Evolutionary conservation across 2,888 invertebrate genomes (phyloP).

Genomic region (Gari tellinella): DNA sequence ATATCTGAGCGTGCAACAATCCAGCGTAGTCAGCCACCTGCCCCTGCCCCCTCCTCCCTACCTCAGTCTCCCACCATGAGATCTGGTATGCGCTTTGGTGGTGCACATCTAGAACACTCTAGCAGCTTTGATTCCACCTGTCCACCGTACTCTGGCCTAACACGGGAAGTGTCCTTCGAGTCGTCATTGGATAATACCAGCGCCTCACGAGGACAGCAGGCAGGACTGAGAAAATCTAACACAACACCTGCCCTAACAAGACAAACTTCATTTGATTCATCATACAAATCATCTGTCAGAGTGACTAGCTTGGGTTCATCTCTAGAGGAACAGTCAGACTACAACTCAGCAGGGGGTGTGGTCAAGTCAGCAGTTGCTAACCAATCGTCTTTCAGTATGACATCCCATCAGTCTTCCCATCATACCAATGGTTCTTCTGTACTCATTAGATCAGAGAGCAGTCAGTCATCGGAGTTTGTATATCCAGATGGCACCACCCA

Average conservation of each 20-base stretch:
- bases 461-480: constrained; percentile 40
- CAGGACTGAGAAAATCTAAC: constrained; percentile 52
- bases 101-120: constrained; percentile 42
- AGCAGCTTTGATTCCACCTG: constrained; percentile 47
- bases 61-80: constrained; percentile 48
- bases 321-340: constrained; percentile 46
- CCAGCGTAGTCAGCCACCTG: constrained; percentile 30
- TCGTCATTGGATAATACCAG: constrained; percentile 16
- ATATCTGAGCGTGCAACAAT: constrained; percentile 39
- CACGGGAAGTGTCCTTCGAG: constrained; percentile 29
- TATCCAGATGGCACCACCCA: constrained; percentile 34
- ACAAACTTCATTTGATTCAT: constrained; percentile 60
- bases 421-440: constrained; percentile 46
- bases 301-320: constrained; percentile 57
- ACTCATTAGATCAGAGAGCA: constrained; percentile 51
- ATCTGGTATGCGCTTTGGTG: constrained; percentile 20
- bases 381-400: constrained; percentile 24
- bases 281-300: constrained; percentile 44
- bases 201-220: constrained; percentile 16
- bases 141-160: constrained; percentile 16
- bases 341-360: constrained; percentile 17
- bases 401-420: constrained; percentile 8
- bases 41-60: constrained; percentile 37
- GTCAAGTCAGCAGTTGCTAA: constrained; percentile 23
- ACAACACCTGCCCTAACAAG: constrained; percentile 54